Conservation (phyloP, 2,888 invertebrate species). For the Pyrrhia umbra region DNA sequence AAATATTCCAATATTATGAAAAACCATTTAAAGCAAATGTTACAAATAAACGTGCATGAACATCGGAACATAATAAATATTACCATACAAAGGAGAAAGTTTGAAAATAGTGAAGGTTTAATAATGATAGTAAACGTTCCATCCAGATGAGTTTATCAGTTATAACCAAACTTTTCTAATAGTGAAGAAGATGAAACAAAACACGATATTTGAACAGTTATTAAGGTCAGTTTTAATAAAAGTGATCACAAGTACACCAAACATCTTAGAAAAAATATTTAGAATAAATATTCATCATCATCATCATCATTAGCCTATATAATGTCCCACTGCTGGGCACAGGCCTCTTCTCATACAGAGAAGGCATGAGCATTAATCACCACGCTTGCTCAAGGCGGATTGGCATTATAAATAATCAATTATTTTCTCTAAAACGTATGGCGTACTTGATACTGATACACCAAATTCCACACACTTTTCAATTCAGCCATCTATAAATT, state of each 20-base stretch:
- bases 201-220: constrained; percentile 50
- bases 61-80: constrained; percentile 29
- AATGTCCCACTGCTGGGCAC: too few species aligned
- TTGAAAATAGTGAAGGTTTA: constrained; percentile 2
- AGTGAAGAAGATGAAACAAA: constrained; percentile 55
- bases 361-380: too few species aligned
- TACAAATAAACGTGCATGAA: not conserved
- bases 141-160: constrained; percentile 64
- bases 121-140: constrained; percentile 52
- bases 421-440: constrained; percentile 19
- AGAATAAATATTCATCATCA: too few species aligned
- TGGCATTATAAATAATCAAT: not conserved
- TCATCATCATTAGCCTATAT: too few species aligned
- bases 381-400: too few species aligned
- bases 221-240: constrained; percentile 19
- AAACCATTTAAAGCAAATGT: not conserved
- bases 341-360: too few species aligned
- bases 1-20: not conserved
- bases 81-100: not conserved
- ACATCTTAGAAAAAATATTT: constrained; percentile 13
- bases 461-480: not conserved
- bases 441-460: not conserved
- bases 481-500: not conserved
- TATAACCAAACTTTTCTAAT: constrained; percentile 58
- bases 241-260: constrained; percentile 10